These are phyloP conservation scores for Melitaea athalia DNA, from an alignment of 2,888 invertebrate species.

Conservation along the genomic window DNA sequence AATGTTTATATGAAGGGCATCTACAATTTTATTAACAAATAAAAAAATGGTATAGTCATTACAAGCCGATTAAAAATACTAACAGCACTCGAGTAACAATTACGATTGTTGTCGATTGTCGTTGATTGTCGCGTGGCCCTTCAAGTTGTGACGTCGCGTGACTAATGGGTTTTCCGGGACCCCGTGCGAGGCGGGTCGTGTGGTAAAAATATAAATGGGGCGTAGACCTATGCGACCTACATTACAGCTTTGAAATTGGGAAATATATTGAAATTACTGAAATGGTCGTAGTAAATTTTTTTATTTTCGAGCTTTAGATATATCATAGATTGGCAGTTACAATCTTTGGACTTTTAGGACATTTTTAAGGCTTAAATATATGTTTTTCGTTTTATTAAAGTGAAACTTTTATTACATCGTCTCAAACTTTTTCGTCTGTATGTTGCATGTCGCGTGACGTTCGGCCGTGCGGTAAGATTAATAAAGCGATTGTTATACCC, in stretches of 20 bases:
- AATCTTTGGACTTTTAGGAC: too few relatives aligned
- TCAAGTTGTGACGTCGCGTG: conserved; percentile 62
- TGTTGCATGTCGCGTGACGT: too few relatives aligned
- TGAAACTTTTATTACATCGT: too few relatives aligned
- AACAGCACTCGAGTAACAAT: conserved; percentile 37
- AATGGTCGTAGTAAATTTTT: background rate
- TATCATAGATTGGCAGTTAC: too few relatives aligned
- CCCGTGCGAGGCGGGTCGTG: conserved; percentile 26
- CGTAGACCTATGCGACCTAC: conserved; percentile 11
- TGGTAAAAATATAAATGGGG: conserved; percentile 28
- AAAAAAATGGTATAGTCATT: conserved; percentile 27
- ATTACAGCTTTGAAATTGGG: background rate
- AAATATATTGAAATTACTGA: background rate
- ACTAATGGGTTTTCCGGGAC: conserved; percentile 58
- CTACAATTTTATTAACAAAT: conserved; percentile 13
- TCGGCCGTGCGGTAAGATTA: too few relatives aligned
- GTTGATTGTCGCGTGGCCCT: conserved; percentile 46
- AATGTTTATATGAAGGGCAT: background rate
- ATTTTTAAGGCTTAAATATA: too few relatives aligned
- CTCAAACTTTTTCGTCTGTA: too few relatives aligned
- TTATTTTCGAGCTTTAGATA: too few relatives aligned
- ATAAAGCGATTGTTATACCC: too few relatives aligned
- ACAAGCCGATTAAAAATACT: conserved; percentile 34
- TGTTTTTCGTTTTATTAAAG: too few relatives aligned
- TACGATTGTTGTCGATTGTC: conserved; percentile 40